Base-by-base conservation (phyloP, 1,140 invertebrate genomes). In the Anastatus disparis region DNA sequence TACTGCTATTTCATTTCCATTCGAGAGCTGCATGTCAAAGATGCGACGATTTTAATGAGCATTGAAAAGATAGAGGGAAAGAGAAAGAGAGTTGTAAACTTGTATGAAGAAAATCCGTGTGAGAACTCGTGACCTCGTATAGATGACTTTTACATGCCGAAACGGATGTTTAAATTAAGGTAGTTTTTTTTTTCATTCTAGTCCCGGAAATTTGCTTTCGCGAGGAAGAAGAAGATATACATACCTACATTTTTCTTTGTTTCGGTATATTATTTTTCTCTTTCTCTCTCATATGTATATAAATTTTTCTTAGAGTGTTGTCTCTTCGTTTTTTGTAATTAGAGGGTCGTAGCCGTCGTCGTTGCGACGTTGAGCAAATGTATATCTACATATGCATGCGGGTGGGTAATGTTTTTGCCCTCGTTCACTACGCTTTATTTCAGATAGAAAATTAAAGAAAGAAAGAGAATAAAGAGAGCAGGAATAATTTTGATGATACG, bases 41-140 rank as follows among this genome's bases (percentile, higher is more conserved):
- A 63, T 78, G 77, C 75, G 73, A 74, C 73, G 76, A 78, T 82
- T 82, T 82, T 82, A 82, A 82, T 78, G 81, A 82, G 78, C 75
- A 55, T 20, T 17, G 38, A n/a, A 55, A 8, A 46, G 26, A 20
- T n/a, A n/a, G n/a, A n/a, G n/a, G n/a, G n/a, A n/a, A n/a, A n/a
- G n/a, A n/a, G n/a, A n/a, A n/a, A n/a, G n/a, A n/a, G n/a, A n/a
- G n/a, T n/a, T n/a, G n/a, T n/a, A n/a, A 10, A 22, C 29, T 68
- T 55, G 65, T 59, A 58, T 48, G 27, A 29, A 9, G 27, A 13
- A 56, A 56, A 8, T 29, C 24, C 9, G 48, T 1, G 10, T n/a
- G n/a, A n/a, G n/a, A n/a, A 58, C 48, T 71, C 52, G 70, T 68
- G 52, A 56, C 64, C 64, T 46, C 52, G 24, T 55, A 26, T 22